Percentiles rank a stretch among this genome's conserved stretches.
Evolutionary conservation across 2,888 invertebrate species (phyloP).

Genomic region (Acanthococcus lagerstroemiae): DNA sequence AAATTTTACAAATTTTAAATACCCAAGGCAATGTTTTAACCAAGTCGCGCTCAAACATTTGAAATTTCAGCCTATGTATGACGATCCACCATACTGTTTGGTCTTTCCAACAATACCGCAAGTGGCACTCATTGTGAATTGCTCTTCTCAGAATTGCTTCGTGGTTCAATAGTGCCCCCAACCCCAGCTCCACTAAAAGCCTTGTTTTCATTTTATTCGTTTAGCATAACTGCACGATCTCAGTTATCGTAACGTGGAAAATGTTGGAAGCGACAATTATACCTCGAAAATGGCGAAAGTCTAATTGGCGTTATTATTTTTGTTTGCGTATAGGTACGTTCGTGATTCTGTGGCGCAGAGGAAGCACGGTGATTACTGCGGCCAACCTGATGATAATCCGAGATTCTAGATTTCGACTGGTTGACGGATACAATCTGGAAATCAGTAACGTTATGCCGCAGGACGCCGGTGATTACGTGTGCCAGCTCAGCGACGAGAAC

Average conservation of each 20-base stretch:
- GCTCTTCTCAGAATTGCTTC: too few relatives aligned
- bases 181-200: too few relatives aligned
- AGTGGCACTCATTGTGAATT: too few relatives aligned
- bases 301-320: conserved; percentile 16
- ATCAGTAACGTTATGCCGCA: conserved; percentile 59
- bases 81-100: too few relatives aligned
- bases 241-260: background rate
- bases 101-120: too few relatives aligned
- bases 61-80: too few relatives aligned
- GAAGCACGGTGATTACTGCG: conserved; percentile 58
- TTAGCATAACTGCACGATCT: background rate
- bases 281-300: background rate
- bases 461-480: conserved; percentile 61
- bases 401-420: conserved; percentile 55
- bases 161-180: too few relatives aligned
- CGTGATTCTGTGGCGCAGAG: conserved; percentile 58
- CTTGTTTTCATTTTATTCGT: background rate
- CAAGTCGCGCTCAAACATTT: too few relatives aligned
- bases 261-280: background rate
- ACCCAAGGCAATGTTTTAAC: too few relatives aligned
- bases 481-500: conserved; percentile 60
- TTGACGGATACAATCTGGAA: conserved; percentile 59
- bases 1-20: too few relatives aligned
- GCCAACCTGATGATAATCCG: conserved; percentile 60
- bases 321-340: conserved; percentile 50